A percentile compares a stretch with the other conserved stretches of the same genome.
These are phyloP conservation scores for Phymanthus crucifer DNA, from an alignment of 92 coral and sea anemone genomes.

Conservation along the genomic window DNA sequence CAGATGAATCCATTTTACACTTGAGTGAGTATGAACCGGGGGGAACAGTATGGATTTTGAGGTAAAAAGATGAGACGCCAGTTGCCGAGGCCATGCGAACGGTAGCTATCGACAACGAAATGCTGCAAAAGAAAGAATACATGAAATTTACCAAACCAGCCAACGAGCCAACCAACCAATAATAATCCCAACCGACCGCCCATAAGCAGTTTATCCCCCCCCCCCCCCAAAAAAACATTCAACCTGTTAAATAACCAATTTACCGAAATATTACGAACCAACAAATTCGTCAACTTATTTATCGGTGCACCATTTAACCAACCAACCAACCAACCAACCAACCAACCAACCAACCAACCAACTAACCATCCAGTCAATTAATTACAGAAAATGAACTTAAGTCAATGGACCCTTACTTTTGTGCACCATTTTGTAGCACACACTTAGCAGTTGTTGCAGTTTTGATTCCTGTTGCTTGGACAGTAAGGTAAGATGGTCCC, in stretches of 20 bases:
- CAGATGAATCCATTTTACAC: constrained; percentile 6
- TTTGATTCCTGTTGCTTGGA: neutral
- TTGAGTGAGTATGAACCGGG: constrained; percentile 34
- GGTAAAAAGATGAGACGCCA: neutral
- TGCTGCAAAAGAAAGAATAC: neutral
- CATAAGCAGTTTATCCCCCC: too few relatives aligned
- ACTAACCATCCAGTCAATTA: neutral
- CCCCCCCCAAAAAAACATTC: too few relatives aligned
- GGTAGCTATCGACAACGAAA: neutral
- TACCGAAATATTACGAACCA: neutral
- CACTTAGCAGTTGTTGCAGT: neutral
- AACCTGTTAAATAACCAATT: neutral
- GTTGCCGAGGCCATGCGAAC: neutral
- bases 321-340: neutral
- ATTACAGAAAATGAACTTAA: neutral
- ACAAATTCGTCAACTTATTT: neutral
- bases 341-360: neutral
- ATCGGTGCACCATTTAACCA: neutral
- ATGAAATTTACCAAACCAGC: neutral
- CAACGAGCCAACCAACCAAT: neutral
- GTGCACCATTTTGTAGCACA: neutral
- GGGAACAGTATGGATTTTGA: neutral
- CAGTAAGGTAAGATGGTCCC: neutral
- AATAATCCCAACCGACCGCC: neutral
- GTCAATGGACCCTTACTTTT: neutral